Evolutionary conservation across 92 coral and sea anemone species (phyloP), one percentile per base, ranked within the genome.

Genomic region (Porites lobata): DNA sequence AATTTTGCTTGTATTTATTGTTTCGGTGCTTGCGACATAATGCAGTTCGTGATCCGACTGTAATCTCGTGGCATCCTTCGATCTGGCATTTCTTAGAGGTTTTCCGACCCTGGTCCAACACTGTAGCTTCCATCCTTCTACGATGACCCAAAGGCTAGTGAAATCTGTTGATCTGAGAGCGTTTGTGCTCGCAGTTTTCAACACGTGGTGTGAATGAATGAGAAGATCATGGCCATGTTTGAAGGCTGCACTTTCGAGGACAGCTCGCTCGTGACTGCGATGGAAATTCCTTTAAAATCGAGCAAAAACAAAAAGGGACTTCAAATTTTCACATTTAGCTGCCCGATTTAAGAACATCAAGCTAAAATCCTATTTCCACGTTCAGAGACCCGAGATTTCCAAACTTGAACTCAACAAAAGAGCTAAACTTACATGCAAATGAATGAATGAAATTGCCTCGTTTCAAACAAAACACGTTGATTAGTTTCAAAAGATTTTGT

Each of bases 21-120:
- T 98, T 96, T 64, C 99, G 92, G 64, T 98, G 99, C 88, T 96
- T 98, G 85, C 99, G 96, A 84, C 99, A 98, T 65, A 98, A 80
- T 11, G 96, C 87, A 7, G 98, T 96, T 68, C 98, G 77, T 63
- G 93, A 94, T 6, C 99, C 98, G 2, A 98, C 99, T 19, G 98
- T 98, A 59, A 94, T 82, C 56, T 98, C 99, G 38, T 78, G 81
- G 78, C 99, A 98, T 50, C 98, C 99, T 43, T 92, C 99, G 21
- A 96, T 94, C 76, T 98, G 98, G 92, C 99, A 98, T 74, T 91
- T 92, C 74, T 92, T 90, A 17, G 81, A 87, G 79, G 63, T 83
- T 75, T 93, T 92, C 75, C 85, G 77, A 2, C 58, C 84, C 10
- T 51, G 82, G 50, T 79, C 74, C 61, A 89, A 56, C 56, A 56